Conservation (phyloP, 2,888 invertebrate species). For the Pilophorus perplexus region DNA sequence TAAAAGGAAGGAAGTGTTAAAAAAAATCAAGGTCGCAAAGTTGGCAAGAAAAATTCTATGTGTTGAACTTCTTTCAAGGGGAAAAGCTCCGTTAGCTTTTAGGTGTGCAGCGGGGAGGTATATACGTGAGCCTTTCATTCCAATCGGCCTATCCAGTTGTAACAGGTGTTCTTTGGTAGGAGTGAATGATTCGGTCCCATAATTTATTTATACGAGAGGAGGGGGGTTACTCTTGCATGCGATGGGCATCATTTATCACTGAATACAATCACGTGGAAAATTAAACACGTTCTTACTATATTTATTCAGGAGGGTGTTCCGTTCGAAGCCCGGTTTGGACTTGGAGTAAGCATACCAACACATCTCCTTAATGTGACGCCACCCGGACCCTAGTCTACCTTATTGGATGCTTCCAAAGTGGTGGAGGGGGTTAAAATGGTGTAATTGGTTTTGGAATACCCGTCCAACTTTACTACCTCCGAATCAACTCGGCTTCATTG, state of each 20-base stretch:
- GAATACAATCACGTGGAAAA: conserved; percentile 34
- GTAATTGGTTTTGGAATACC: conserved; percentile 10
- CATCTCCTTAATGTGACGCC: conserved; percentile 29
- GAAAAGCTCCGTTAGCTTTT: too few species aligned
- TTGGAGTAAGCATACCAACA: conserved; percentile 28
- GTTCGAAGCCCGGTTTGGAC: too few species aligned
- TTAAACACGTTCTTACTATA: conserved; percentile 35
- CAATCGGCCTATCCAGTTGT: too few species aligned
- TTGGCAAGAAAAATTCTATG: too few species aligned
- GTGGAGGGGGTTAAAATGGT: conserved; percentile 11
- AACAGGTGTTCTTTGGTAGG: conserved; percentile 4
- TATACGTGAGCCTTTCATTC: too few species aligned
- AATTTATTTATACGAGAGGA: conserved; percentile 8
- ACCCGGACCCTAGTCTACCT: not conserved
- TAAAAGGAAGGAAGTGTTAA: too few species aligned
- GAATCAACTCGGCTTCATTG: not conserved
- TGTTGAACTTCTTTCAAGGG: too few species aligned
- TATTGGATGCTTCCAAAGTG: conserved; percentile 6
- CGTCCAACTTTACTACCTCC: conserved; percentile 12
- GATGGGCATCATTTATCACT: conserved; percentile 26
- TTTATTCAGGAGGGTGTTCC: conserved; percentile 21
- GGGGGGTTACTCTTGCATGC: conserved; percentile 12
- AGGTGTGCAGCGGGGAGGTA: too few species aligned
- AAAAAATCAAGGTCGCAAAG: too few species aligned
- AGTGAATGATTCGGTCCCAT: conserved; percentile 11